phyloP scores from a whole-genome alignment of 2,888 invertebrate species.

The Neoitamus cyanurus region DNA sequence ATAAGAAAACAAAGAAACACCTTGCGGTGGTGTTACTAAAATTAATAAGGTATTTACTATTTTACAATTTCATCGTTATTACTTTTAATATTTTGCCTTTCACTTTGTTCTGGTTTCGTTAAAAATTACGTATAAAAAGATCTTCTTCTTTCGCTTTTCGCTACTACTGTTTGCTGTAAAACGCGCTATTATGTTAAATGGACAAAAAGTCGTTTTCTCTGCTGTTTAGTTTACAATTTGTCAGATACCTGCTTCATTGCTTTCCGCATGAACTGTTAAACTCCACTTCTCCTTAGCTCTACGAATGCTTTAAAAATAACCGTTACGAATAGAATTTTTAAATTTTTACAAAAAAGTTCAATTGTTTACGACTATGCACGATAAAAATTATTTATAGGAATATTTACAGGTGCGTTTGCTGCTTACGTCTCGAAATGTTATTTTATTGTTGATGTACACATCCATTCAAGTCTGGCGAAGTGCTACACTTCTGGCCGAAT shows the following conservation, averaged over 20 bases:
- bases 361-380: slow-evolving; percentile 23
- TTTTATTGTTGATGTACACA: background rate
- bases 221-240: background rate
- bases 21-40: background rate
- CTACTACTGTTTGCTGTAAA: background rate
- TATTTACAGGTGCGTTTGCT: slow-evolving; percentile 8
- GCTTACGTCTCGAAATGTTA: background rate
- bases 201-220: slow-evolving; percentile 7
- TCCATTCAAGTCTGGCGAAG: background rate
- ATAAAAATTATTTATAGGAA: slow-evolving; percentile 30
- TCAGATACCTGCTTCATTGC: background rate
- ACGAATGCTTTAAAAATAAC: slow-evolving; percentile 15
- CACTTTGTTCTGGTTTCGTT: background rate
- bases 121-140: slow-evolving; percentile 38
- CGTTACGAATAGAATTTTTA: slow-evolving; percentile 4
- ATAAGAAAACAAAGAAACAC: slow-evolving; percentile 5
- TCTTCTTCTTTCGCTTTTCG: background rate
- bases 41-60: slow-evolving; percentile 12
- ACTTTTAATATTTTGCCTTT: background rate
- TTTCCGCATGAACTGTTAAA: background rate
- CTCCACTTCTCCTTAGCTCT: background rate
- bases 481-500: background rate
- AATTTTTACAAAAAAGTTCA: slow-evolving; percentile 34
- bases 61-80: slow-evolving; percentile 21
- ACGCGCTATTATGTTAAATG: slow-evolving; percentile 6